phyloP scores from a whole-genome alignment of 92 coral and sea anemone species.

The Muricea muricata region DNA sequence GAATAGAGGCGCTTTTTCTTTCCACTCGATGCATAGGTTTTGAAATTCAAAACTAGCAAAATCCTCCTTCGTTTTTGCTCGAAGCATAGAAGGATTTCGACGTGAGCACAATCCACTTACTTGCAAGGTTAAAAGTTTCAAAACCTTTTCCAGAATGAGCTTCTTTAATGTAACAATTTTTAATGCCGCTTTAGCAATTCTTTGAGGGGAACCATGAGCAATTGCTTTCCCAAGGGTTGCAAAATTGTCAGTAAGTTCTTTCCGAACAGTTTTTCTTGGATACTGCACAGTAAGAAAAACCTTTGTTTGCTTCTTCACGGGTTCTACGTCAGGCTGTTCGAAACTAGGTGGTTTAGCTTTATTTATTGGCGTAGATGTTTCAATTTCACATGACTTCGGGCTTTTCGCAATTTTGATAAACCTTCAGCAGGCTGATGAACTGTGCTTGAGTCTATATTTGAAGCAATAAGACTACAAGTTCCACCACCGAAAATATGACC shows the following conservation, averaged over 20 bases:
- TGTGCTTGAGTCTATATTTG: no score
- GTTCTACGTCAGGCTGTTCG: not conserved
- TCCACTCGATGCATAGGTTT: conserved; percentile 15
- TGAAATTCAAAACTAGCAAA: conserved; percentile 13
- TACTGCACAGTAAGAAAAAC: conserved; percentile 51
- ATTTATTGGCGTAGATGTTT: not conserved
- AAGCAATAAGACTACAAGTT: no score
- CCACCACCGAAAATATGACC: no score
- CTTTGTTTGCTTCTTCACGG: conserved; percentile 38
- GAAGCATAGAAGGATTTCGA: conserved; percentile 30
- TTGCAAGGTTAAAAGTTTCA: conserved; percentile 46
- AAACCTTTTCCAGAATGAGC: conserved; percentile 44
- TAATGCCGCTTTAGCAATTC: conserved; percentile 14
- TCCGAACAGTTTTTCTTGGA: conserved; percentile 61
- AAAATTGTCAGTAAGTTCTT: conserved; percentile 39
- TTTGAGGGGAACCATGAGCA: conserved; percentile 29
- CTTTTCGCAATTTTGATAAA: no score
- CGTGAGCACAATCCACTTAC: conserved; percentile 49
- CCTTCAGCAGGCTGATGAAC: no score
- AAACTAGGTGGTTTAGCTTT: not conserved
- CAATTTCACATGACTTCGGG: no score
- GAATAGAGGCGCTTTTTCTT: conserved; percentile 34
- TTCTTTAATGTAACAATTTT: conserved; percentile 32
- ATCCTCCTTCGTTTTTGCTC: conserved; percentile 21
- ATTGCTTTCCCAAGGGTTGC: conserved; percentile 51